These are phyloP conservation scores for Hippoglossus stenolepis DNA, from an alignment of 2,113 vertebrate species.

Conservation along the genomic window DNA sequence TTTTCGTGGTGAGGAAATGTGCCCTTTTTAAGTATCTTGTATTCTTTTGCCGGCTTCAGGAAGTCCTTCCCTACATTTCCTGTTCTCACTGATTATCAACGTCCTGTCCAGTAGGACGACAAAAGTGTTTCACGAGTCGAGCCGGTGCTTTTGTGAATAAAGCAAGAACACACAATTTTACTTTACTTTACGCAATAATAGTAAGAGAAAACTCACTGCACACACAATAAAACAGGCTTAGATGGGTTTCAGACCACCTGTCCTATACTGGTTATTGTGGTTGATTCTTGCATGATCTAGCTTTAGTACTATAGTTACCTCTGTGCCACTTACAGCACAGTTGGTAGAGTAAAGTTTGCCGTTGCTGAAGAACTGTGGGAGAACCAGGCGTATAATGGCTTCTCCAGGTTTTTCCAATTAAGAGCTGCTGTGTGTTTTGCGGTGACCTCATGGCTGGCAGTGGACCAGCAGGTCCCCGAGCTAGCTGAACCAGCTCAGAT, in stretches of 20 bases:
- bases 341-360: constrained; percentile 27
- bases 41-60: constrained; percentile 76
- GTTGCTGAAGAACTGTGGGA: constrained; percentile 28
- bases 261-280: background rate
- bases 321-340: constrained; percentile 4
- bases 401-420: constrained; percentile 88
- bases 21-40: constrained; percentile 51
- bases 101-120: constrained; percentile 82
- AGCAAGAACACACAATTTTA: background rate
- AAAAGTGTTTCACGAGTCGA: constrained; percentile 63
- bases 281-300: constrained; percentile 19
- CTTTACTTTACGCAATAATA: no score
- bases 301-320: background rate
- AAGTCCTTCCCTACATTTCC: constrained; percentile 82
- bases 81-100: constrained; percentile 85
- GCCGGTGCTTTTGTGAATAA: constrained; percentile 17
- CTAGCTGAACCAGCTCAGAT: constrained; percentile 71
- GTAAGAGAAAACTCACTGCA: background rate
- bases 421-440: constrained; percentile 79
- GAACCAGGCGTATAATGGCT: constrained; percentile 44
- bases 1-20: constrained; percentile 19
- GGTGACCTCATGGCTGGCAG: constrained; percentile 90
- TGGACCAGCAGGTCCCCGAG: constrained; percentile 84
- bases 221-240: background rate
- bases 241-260: background rate